Evolutionary conservation across 2,797 vertebrate genomes (phyloP), one percentile per base, ranked within the genome.

Genomic region (Okamejei kenojei): DNA sequence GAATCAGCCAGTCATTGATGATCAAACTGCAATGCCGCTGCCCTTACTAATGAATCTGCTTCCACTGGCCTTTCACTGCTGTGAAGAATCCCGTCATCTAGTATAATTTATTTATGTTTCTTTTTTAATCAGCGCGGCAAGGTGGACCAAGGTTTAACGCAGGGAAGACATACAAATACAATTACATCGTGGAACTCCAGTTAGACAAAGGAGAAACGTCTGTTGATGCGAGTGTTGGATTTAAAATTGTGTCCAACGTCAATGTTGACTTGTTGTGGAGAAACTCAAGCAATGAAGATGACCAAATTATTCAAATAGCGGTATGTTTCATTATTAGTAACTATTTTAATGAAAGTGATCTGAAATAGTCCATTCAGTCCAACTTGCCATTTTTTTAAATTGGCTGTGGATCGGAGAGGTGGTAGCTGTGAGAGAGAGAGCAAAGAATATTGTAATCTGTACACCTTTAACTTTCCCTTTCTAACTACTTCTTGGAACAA

Each of bases 121-220:
- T 84, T 61, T 29, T 76, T 54, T 29, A n/a, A 92, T 26, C 35
- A 96, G 76, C 96, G 97, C 93, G 13, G 97, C 96, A 88, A 7
- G 96, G 96, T 71, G 98, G 98, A 94, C 97, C 97, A 94, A 97
- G 96, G 80, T 96, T 99, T 94, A 98, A 97, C 95, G 98, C 98
- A 96, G 97, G 98, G 94, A 97, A 96, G 94, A 95, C 98, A 80
- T 99, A 99, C 94, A 98, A 97, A 96, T 98, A 98, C 96, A 95
- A 96, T 94, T 99, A 99, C 95, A 96, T 95, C 93, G 96, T 97
- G 0, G 98, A 99, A 95, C 97, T 99, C 93, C 96, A 97, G 94
- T 94, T 99, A 90, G 96, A 98, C 95, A 95, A 8, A 65, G 95
- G 94, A 88, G 96, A 95, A 94, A 96, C 96, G 94, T 96, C 97